Percentiles rank a stretch among this genome's conserved stretches.
Conservation (phyloP, 2,113 vertebrate genomes). For the Chunga burmeisteri region DNA sequence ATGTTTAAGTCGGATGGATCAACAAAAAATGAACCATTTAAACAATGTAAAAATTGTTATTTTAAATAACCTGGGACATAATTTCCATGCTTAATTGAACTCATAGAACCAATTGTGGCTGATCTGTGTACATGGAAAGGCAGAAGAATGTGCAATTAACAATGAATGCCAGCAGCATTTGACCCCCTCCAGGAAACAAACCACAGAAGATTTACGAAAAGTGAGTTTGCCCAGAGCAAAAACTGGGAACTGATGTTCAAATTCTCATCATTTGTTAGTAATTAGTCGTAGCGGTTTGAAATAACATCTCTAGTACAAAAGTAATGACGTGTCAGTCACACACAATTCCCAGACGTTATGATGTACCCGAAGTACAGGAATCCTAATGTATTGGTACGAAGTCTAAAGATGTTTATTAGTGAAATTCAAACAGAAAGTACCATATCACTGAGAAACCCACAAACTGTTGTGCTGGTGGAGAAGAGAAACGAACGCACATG, state of each 20-base stretch:
- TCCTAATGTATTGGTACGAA: neutral
- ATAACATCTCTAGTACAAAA: neutral
- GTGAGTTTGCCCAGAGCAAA: neutral
- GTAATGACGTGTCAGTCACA: neutral
- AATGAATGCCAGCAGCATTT: fast-evolving
- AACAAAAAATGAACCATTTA: neutral
- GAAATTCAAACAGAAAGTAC: neutral
- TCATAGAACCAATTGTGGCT: neutral
- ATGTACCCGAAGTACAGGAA: neutral
- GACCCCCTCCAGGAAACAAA: neutral
- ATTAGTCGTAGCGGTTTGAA: neutral
- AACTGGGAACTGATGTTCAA: neutral
- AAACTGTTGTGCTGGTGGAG: neutral
- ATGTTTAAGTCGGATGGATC: neutral
- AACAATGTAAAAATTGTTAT: neutral
- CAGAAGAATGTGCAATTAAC: neutral
- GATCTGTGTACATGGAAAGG: neutral
- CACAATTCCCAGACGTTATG: neutral
- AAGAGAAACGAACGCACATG: neutral
- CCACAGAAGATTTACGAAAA: neutral
- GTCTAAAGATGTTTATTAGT: neutral
- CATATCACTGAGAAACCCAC: neutral
- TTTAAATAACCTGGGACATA: neutral
- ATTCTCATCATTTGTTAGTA: neutral
- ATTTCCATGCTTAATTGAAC: neutral